Evolutionary conservation across 2,797 vertebrate genomes (phyloP).

Genomic region (Peromyscus melanophrys): DNA sequence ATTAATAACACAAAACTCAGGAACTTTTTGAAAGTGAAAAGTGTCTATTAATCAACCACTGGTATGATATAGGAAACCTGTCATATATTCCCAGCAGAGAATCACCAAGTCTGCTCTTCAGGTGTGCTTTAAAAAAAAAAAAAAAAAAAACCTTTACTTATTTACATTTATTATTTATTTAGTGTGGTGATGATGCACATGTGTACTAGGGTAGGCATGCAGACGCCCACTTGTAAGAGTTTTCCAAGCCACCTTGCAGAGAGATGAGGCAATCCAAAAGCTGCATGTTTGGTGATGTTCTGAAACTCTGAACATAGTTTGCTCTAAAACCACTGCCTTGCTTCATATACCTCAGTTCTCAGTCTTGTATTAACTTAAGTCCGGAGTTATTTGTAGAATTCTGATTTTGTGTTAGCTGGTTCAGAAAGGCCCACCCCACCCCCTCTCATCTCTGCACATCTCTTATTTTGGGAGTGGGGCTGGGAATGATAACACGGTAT

Average conservation of each 20-base stretch:
- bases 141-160: not conserved
- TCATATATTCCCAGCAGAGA: not conserved
- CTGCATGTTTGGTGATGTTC: not conserved
- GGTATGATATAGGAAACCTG: not conserved
- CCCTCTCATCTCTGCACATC: not conserved
- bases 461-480: not conserved
- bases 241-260: not conserved
- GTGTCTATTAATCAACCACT: slow-evolving; percentile 12
- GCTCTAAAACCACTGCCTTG: not conserved
- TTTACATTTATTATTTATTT: not conserved
- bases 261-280: not conserved
- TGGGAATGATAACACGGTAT: not conserved
- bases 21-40: not conserved
- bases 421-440: not conserved
- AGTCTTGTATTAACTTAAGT: not conserved
- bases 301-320: not conserved
- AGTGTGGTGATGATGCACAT: not conserved
- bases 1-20: not conserved
- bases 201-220: not conserved
- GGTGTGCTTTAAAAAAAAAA: not conserved
- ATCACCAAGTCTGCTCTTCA: not conserved
- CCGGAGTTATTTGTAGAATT: not conserved
- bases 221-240: not conserved
- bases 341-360: not conserved
- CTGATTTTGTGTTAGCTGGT: slow-evolving; percentile 4